Conservation (phyloP, 2,888 invertebrate species). For the Smittia sp. region DNA sequence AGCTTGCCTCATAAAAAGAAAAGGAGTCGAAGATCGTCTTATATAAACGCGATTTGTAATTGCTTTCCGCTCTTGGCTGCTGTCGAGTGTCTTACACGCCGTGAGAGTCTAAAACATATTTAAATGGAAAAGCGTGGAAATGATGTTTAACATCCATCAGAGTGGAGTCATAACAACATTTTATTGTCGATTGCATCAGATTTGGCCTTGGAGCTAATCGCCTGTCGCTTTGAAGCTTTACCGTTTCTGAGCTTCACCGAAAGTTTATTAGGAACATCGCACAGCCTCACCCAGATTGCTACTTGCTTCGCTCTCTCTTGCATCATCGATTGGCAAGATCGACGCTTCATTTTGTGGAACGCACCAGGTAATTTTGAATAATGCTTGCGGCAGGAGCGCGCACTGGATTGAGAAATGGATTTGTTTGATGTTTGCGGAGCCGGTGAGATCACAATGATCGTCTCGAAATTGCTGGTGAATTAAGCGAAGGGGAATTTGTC, state of each 20-base stretch:
- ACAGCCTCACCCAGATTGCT: not conserved
- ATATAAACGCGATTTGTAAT: constrained; percentile 15
- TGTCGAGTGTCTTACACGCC: not conserved
- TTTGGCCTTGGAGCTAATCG: constrained; percentile 23
- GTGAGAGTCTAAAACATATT: not conserved
- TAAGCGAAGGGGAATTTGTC: no score
- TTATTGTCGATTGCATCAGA: not conserved
- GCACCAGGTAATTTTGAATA: not conserved
- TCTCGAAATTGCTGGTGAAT: no score
- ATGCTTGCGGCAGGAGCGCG: not conserved
- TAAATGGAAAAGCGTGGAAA: not conserved
- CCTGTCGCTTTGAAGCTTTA: not conserved
- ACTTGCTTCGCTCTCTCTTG: not conserved
- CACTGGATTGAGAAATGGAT: not conserved
- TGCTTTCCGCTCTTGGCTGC: not conserved
- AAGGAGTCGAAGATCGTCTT: constrained; percentile 12
- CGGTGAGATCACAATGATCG: no score
- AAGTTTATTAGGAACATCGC: not conserved
- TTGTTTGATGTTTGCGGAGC: not conserved
- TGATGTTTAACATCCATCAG: not conserved
- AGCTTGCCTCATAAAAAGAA: not conserved
- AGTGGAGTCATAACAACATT: not conserved
- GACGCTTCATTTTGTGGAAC: not conserved
- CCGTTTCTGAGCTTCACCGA: not conserved
- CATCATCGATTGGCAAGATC: not conserved